phyloP scores from a whole-genome alignment of 2,113 vertebrate species.

The Falcunculus frontatus region DNA sequence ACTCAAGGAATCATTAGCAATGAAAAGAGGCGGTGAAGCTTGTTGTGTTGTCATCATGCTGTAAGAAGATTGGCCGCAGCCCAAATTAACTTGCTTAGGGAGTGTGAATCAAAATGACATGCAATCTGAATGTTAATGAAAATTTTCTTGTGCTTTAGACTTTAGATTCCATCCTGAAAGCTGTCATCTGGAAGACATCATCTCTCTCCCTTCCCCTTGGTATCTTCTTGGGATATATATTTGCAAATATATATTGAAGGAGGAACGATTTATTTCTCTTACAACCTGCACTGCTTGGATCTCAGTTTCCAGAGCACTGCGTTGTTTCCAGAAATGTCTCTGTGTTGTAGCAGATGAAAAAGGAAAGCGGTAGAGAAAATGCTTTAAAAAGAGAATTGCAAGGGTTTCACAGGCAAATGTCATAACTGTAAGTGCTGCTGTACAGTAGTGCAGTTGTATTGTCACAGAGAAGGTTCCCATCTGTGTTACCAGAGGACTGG shows the following conservation, averaged over 20 bases:
- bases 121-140: slow-evolving; percentile 80
- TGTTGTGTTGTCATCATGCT: slow-evolving; percentile 72
- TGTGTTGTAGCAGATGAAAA: background rate
- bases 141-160: slow-evolving; percentile 53
- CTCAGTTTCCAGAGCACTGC: background rate
- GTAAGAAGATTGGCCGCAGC: slow-evolving; percentile 70
- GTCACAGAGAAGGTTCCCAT: background rate
- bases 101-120: slow-evolving; percentile 79
- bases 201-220: background rate
- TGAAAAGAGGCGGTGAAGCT: slow-evolving; percentile 61
- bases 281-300: background rate
- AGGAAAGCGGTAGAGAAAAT: background rate
- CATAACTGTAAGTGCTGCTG: background rate
- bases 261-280: background rate
- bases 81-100: slow-evolving; percentile 79
- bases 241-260: slow-evolving; percentile 18
- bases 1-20: slow-evolving; percentile 78
- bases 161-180: slow-evolving; percentile 60
- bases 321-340: background rate
- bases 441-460: background rate
- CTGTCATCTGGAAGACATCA: slow-evolving; percentile 72
- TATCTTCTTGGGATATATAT: background rate
- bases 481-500: background rate
- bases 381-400: background rate
- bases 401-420: background rate